Conservation (phyloP, 2,888 invertebrate genomes). For the Abrostola tripartita region DNA sequence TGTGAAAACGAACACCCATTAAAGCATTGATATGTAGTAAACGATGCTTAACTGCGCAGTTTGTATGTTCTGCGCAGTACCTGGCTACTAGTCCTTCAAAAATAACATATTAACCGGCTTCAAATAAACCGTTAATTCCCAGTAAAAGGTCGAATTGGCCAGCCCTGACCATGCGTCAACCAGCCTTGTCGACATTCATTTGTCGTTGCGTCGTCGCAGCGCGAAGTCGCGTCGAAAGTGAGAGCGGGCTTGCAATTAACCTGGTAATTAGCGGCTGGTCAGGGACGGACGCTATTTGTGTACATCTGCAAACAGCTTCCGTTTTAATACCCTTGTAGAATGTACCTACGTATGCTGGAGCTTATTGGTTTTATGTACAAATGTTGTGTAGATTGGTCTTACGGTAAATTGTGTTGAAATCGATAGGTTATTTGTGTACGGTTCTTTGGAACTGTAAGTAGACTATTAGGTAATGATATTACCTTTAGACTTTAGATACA, state of each 20-base stretch:
- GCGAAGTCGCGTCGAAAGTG: conserved; percentile 57
- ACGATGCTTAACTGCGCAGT: too few species aligned
- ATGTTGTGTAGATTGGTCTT: neutral
- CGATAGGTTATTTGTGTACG: too few species aligned
- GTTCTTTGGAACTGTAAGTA: too few species aligned
- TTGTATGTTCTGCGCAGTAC: too few species aligned
- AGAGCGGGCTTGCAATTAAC: conserved; percentile 66
- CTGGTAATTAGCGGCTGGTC: conserved; percentile 62
- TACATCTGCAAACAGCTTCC: conserved; percentile 49
- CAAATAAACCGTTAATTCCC: conserved; percentile 10
- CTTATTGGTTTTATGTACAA: neutral
- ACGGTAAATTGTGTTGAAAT: neutral
- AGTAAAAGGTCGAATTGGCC: neutral
- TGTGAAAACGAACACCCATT: neutral
- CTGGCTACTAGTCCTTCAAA: too few species aligned
- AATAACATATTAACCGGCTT: neutral
- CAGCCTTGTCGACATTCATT: conserved; percentile 53
- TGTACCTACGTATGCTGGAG: neutral
- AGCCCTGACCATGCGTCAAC: conserved; percentile 48
- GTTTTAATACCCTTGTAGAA: conserved; percentile 25
- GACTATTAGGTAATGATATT: too few species aligned
- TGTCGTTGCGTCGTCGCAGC: conserved; percentile 43
- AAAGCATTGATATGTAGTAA: neutral
- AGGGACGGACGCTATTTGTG: conserved; percentile 54
- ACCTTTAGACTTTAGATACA: too few species aligned